Evolutionary conservation across 64 coral and sea anemone species (phyloP).

Genomic region (Pachyseris speciosa): DNA sequence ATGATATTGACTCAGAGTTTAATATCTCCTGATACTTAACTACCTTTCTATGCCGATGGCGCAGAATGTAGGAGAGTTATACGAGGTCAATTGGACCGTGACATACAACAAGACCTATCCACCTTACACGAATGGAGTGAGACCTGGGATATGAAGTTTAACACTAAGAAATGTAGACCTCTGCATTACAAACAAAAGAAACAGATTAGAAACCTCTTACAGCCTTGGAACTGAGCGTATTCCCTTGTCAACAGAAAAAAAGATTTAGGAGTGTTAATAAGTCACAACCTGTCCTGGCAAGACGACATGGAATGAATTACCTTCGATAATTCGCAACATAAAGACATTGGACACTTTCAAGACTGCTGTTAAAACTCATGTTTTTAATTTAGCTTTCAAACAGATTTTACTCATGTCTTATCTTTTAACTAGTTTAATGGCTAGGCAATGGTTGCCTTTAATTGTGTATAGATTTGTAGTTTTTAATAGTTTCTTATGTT

Average conservation of each 20-base stretch:
- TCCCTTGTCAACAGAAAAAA: not conserved
- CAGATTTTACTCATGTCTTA: too few relatives aligned
- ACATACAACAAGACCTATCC: not conserved
- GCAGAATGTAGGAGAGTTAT: not conserved
- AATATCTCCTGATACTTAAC: not conserved
- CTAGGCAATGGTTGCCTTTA: too few relatives aligned
- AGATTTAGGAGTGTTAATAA: not conserved
- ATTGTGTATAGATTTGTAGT: too few relatives aligned
- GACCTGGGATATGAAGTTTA: not conserved
- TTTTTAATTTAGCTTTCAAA: too few relatives aligned
- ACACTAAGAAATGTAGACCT: not conserved
- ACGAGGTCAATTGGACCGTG: not conserved
- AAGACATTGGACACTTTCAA: too few relatives aligned
- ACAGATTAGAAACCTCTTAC: not conserved
- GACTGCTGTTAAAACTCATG: too few relatives aligned
- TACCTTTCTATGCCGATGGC: conserved; percentile 2
- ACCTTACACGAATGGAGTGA: not conserved
- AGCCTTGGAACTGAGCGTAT: not conserved
- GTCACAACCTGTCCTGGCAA: too few relatives aligned
- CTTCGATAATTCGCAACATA: too few relatives aligned
- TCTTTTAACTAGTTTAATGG: too few relatives aligned
- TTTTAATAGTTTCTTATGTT: too few relatives aligned
- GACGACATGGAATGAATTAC: too few relatives aligned
- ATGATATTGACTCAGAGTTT: not conserved
- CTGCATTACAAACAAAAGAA: not conserved